Percentiles rank a stretch among this genome's conserved stretches.
phyloP scores from a whole-genome alignment of 2,888 invertebrate species.

The Archips xylosteana region DNA sequence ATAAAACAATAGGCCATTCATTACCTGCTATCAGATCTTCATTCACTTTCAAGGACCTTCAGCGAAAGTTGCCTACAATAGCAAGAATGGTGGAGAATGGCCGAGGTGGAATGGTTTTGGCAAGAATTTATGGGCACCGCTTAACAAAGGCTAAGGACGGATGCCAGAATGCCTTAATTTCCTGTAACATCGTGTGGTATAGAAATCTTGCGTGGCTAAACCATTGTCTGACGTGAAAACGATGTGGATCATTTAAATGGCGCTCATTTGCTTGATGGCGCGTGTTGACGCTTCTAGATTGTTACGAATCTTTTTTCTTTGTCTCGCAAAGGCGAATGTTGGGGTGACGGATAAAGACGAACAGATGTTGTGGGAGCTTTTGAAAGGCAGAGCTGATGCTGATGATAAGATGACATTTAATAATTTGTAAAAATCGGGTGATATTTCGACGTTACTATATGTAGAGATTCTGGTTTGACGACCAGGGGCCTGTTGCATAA shows the following conservation, averaged over 20 bases:
- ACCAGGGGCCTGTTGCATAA: too few species aligned
- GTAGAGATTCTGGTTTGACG: too few species aligned
- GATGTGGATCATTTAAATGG: neutral
- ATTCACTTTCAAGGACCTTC: conserved; percentile 60
- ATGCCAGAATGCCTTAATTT: conserved; percentile 67
- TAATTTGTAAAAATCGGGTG: too few species aligned
- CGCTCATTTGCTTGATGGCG: neutral
- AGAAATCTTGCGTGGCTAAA: conserved; percentile 50
- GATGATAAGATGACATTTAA: too few species aligned
- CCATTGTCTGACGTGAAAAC: conserved; percentile 51
- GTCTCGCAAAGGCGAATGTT: too few species aligned
- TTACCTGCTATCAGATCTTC: conserved; percentile 67
- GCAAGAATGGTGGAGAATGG: conserved; percentile 39
- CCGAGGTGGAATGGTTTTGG: conserved; percentile 14
- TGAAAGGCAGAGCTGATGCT: too few species aligned
- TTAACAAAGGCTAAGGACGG: conserved; percentile 43
- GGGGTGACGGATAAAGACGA: too few species aligned
- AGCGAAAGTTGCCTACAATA: conserved; percentile 59
- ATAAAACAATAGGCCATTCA: conserved; percentile 73
- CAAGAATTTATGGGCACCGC: conserved; percentile 29
- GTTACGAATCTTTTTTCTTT: too few species aligned
- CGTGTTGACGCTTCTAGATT: neutral
- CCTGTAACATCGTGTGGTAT: conserved; percentile 60
- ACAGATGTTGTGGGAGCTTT: too few species aligned
- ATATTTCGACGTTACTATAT: too few species aligned